Evolutionary conservation across 2,888 invertebrate genomes (phyloP).

Genomic region (Hermodice carunculata): DNA sequence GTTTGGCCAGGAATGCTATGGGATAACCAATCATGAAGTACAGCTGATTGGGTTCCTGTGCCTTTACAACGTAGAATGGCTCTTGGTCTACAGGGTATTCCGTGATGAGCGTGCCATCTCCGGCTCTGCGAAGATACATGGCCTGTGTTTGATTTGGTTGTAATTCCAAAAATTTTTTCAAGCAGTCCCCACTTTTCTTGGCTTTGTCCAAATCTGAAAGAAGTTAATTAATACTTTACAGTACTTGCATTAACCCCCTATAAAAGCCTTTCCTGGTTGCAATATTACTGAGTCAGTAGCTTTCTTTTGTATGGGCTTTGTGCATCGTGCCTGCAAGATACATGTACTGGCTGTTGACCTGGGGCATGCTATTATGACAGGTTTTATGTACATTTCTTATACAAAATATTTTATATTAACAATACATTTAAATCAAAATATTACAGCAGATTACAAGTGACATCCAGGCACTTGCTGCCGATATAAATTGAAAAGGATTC

Average conservation of each 20-base stretch:
- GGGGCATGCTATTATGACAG: too few relatives aligned
- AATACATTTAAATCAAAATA: too few relatives aligned
- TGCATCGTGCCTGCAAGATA: too few relatives aligned
- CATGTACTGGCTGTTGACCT: too few relatives aligned
- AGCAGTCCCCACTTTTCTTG: neutral
- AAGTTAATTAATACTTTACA: neutral
- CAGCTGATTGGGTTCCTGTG: neutral
- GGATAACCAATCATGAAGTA: neutral
- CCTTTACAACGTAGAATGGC: neutral
- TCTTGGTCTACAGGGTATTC: neutral
- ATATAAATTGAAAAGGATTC: too few relatives aligned
- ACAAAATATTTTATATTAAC: too few relatives aligned
- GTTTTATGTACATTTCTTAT: too few relatives aligned
- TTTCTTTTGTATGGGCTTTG: too few relatives aligned
- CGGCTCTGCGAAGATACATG: neutral
- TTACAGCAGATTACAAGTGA: too few relatives aligned
- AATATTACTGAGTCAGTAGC: too few relatives aligned
- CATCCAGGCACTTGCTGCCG: too few relatives aligned
- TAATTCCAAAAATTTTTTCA: neutral
- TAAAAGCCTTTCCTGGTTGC: too few relatives aligned
- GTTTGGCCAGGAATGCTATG: neutral
- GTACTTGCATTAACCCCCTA: neutral
- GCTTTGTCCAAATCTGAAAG: neutral
- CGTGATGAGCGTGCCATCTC: neutral
- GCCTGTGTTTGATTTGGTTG: neutral